phyloP scores from a whole-genome alignment of 2,113 vertebrate genomes.

The Laticauda colubrina region DNA sequence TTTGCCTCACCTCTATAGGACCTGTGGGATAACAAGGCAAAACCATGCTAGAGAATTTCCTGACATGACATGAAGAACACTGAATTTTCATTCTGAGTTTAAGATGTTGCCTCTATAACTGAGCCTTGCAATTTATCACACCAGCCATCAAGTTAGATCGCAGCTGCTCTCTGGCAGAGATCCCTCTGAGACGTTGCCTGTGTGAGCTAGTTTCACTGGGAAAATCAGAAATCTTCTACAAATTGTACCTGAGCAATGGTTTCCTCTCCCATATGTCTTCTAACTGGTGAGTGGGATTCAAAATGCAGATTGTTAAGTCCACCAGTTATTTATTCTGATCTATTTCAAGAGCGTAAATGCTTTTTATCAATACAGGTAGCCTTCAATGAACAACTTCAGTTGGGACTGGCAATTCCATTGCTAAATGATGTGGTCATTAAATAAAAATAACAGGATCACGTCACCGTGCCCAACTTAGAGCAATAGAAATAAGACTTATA shows the following conservation, averaged over 20 bases:
- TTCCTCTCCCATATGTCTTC: background rate
- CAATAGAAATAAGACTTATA: no score
- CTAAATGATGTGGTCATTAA: background rate
- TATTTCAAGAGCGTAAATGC: background rate
- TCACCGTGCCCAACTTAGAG: background rate
- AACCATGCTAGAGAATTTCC: background rate
- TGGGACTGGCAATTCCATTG: background rate
- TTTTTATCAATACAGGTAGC: background rate
- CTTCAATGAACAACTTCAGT: background rate
- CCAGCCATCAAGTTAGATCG: background rate
- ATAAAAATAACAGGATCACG: background rate
- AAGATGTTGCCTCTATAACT: background rate
- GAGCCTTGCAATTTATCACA: background rate
- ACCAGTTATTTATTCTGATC: background rate
- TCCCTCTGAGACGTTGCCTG: background rate
- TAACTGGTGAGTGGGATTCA: background rate
- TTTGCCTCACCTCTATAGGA: background rate
- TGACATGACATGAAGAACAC: background rate
- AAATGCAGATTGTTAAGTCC: background rate
- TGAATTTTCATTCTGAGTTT: background rate
- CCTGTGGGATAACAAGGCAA: background rate
- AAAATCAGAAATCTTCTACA: background rate
- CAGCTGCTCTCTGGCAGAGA: background rate
- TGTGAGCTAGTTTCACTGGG: background rate
- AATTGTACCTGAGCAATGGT: background rate